Percentiles rank a stretch among this genome's conserved stretches.
Evolutionary conservation across 2,797 vertebrate species (phyloP).

Genomic region (Okamejei kenojei): DNA sequence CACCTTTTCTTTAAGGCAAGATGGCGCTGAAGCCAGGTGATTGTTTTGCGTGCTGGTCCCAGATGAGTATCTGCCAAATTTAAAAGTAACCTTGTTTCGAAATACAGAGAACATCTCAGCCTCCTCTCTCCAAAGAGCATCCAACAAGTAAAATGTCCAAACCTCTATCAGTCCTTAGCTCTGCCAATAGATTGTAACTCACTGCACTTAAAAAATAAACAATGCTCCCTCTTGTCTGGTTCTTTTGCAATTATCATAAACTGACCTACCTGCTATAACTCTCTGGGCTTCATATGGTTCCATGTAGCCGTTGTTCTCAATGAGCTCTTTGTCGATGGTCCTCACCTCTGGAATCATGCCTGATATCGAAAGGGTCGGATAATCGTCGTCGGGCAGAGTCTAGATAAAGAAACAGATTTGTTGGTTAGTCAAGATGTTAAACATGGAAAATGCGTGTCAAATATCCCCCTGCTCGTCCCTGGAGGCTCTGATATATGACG

Average conservation of each 20-base stretch:
- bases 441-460: neutral
- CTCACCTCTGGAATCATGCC: conserved; percentile 54
- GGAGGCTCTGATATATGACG: neutral
- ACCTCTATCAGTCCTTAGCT: neutral
- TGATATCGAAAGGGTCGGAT: conserved; percentile 80
- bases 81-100: no score
- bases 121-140: neutral
- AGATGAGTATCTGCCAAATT: no score
- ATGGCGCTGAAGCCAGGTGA: no score
- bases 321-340: conserved; percentile 45
- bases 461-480: neutral
- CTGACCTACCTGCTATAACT: conserved; percentile 61
- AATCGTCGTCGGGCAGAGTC: conserved; percentile 67
- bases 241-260: conserved; percentile 41
- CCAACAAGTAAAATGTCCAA: neutral
- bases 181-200: neutral
- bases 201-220: neutral
- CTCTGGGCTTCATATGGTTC: conserved; percentile 75
- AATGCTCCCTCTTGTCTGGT: neutral
- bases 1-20: no score
- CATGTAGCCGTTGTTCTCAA: conserved; percentile 75
- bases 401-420: conserved; percentile 39
- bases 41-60: no score
- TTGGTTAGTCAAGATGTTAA: neutral
- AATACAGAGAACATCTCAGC: neutral